These are phyloP conservation scores for Tipula unca DNA, from an alignment of 2,888 invertebrate species.

Conservation along the genomic window DNA sequence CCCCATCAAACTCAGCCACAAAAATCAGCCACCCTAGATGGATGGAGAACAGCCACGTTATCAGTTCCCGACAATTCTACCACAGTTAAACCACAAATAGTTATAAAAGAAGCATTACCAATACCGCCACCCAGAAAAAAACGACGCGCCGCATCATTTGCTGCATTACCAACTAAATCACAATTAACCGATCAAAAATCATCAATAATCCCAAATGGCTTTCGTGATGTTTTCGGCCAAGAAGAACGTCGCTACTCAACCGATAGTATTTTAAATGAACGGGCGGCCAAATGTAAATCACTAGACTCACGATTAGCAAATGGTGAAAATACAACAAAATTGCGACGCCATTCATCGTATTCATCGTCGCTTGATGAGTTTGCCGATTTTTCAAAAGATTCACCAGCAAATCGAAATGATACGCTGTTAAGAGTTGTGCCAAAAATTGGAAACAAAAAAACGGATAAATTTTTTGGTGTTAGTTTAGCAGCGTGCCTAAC, in stretches of 20 bases:
- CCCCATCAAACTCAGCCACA: constrained; percentile 24
- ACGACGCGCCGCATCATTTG: constrained; percentile 22
- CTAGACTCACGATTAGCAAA: background rate
- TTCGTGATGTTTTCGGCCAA: constrained; percentile 26
- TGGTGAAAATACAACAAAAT: background rate
- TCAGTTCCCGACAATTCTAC: constrained; percentile 24
- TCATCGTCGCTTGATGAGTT: constrained; percentile 15
- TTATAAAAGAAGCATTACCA: constrained; percentile 21
- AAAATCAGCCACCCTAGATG: constrained; percentile 20
- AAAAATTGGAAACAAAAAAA: constrained; percentile 28
- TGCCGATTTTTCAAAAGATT: constrained; percentile 9
- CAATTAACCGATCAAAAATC: constrained; percentile 19
- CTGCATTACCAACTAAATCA: background rate
- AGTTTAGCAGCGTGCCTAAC: constrained; percentile 27
- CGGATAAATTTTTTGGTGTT: constrained; percentile 29
- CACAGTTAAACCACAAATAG: background rate
- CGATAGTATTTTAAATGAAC: constrained; percentile 19
- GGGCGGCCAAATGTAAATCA: background rate
- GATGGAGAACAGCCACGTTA: constrained; percentile 25
- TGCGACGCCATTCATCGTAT: background rate
- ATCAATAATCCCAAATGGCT: constrained; percentile 23
- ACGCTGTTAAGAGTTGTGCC: background rate
- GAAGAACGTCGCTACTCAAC: constrained; percentile 9
- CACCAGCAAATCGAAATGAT: background rate
- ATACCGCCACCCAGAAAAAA: constrained; percentile 28